These are phyloP conservation scores for Micromussa lordhowensis DNA, from an alignment of 92 coral and sea anemone genomes.

Conservation along the genomic window DNA sequence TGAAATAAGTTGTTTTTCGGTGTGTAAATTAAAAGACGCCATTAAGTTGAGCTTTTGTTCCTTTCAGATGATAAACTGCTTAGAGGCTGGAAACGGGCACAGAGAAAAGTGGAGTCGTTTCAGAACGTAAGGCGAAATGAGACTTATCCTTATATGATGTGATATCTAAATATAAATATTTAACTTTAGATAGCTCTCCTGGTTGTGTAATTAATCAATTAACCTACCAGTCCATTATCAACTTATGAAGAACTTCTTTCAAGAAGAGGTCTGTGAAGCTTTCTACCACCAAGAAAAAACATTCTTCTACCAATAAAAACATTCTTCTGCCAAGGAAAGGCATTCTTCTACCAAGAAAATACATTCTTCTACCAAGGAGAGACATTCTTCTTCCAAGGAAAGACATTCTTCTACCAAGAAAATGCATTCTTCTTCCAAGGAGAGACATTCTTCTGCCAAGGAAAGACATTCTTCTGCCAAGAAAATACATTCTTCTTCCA, in stretches of 20 bases:
- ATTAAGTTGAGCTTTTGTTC: neutral
- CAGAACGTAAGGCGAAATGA: constrained; percentile 45
- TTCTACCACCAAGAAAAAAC: neutral
- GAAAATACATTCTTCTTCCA: neutral
- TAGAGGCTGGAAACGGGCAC: constrained; percentile 64
- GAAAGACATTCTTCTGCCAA: neutral
- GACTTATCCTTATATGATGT: neutral
- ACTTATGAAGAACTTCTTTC: too few species aligned
- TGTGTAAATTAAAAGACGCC: too few species aligned
- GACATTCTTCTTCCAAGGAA: neutral
- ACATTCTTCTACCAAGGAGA: neutral
- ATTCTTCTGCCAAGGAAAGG: neutral
- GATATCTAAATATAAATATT: neutral
- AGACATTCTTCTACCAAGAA: neutral
- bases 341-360: neutral
- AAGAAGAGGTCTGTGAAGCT: too few species aligned
- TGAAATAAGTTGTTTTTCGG: neutral
- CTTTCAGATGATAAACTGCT: constrained; percentile 38
- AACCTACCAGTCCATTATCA: neutral
- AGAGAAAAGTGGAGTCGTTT: constrained; percentile 55
- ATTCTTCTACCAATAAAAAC: neutral
- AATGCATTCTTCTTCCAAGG: neutral
- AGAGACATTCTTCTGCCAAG: neutral
- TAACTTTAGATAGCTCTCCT: neutral
- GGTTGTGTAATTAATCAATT: neutral